Percentiles rank a stretch among this genome's conserved stretches.
These are phyloP conservation scores for Amblyraja radiata DNA, from an alignment of 2,797 vertebrate species.

Conservation along the genomic window DNA sequence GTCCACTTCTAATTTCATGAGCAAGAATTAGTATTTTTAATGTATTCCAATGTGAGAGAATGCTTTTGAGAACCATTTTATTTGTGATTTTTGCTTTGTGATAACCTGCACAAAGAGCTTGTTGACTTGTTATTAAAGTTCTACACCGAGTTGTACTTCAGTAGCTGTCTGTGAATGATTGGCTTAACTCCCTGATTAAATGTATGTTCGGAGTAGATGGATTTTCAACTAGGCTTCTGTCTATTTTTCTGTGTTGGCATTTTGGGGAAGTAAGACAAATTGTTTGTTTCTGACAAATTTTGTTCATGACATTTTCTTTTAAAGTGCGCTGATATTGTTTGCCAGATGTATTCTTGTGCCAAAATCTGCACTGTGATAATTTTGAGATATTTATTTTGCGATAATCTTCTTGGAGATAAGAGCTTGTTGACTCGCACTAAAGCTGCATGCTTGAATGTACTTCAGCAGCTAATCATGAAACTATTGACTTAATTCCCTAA, in stretches of 20 bases:
- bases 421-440: too few relatives aligned
- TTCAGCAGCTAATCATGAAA: too few relatives aligned
- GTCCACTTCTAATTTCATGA: not conserved
- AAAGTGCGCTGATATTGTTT: too few relatives aligned
- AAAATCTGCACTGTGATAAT: too few relatives aligned
- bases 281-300: too few relatives aligned
- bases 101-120: not conserved
- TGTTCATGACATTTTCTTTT: too few relatives aligned
- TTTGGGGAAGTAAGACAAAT: not conserved
- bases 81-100: slow-evolving; percentile 15
- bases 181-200: slow-evolving; percentile 11
- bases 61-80: not conserved
- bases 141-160: not conserved
- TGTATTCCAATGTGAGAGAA: not conserved
- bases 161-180: not conserved
- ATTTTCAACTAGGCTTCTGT: not conserved
- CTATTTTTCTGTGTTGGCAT: not conserved
- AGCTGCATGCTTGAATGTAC: too few relatives aligned
- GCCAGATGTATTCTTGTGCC: too few relatives aligned
- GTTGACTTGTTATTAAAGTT: slow-evolving; percentile 16
- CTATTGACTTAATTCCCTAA: too few relatives aligned
- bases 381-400: too few relatives aligned
- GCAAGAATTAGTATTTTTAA: not conserved
- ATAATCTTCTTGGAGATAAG: too few relatives aligned
- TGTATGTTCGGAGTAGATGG: not conserved